Evolutionary conservation across 2,888 invertebrate species (phyloP), one percentile per base, ranked within the genome.

Genomic region (Agapostemon virescens): DNA sequence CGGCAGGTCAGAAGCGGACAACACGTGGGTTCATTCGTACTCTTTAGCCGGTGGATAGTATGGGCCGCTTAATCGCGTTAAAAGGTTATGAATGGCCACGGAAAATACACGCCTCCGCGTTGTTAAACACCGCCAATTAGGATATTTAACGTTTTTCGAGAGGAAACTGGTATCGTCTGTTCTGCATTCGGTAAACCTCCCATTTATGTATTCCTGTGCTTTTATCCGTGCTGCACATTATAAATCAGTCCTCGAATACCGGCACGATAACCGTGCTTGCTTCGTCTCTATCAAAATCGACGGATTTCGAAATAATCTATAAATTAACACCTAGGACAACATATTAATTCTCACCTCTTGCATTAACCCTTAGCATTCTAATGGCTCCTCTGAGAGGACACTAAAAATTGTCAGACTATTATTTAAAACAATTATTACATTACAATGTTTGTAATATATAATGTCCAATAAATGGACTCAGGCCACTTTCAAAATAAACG

Each of bases 11-110:
- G 73, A 42, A 70, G 61, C 79, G 74, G 68, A 70, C 81, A 79
- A 69, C 76, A 20, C 79, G 38, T 42, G 79, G 77, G 82, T 85
- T 87, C 86, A 84, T 88, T 88, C 83, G 79, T 77, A 85, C 81
- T 87, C 82, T 88, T 89, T 88, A 89, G 85, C 73, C 81, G 72
- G 73, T 76, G 75, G 84, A 80, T 67, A 84, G 83, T 77, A 71
- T 64, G 69, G 69, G 63, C 69, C 80, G 83, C 77, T 87, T 89
- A 89, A 89, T 89, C 86, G 88, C 85, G 84, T 87, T 89, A 89
- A 88, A 86, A 85, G 86, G 85, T 88, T 89, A 88, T 87, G 85
- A 89, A 88, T 89, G 88, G 82, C 66, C 74, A 74, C 40, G 77
- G 87, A 83, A 85, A 83, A 85, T 84, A 74, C 83, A 79, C 72